Percentiles rank a stretch among this genome's conserved stretches.
Evolutionary conservation across 2,797 vertebrate genomes (phyloP).

Genomic region (Telmatherina bonti): DNA sequence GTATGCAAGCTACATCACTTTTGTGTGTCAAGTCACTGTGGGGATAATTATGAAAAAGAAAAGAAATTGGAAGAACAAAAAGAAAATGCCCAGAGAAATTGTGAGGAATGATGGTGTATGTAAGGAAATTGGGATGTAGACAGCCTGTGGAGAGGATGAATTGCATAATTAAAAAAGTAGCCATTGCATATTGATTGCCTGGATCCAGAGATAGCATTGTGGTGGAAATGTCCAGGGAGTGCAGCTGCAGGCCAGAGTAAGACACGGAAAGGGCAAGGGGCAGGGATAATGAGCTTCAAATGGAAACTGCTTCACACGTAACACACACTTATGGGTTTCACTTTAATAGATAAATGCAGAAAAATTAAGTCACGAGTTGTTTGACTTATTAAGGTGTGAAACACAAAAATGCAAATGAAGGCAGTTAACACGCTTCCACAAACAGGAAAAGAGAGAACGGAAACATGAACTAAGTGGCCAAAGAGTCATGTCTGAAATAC

Average conservation of each 20-base stretch:
- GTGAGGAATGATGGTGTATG: slow-evolving; percentile 19
- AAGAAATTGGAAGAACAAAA: slow-evolving; percentile 46
- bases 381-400: neutral
- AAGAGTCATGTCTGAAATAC: too few relatives aligned
- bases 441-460: neutral
- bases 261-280: slow-evolving; percentile 46
- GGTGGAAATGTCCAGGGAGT: slow-evolving; percentile 44
- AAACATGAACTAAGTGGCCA: too few relatives aligned
- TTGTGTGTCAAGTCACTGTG: slow-evolving; percentile 40
- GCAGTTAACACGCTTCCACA: neutral
- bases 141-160: slow-evolving; percentile 58
- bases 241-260: slow-evolving; percentile 47
- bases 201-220: slow-evolving; percentile 53
- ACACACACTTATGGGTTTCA: slow-evolving; percentile 18
- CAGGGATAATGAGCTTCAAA: slow-evolving; percentile 61
- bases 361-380: neutral
- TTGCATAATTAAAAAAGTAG: slow-evolving; percentile 71
- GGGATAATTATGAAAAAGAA: slow-evolving; percentile 63
- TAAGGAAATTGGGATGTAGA: slow-evolving; percentile 51
- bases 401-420: neutral
- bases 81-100: slow-evolving; percentile 45
- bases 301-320: slow-evolving; percentile 44
- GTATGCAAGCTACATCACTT: slow-evolving; percentile 16
- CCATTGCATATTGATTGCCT: slow-evolving; percentile 63
- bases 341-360: slow-evolving; percentile 25